Percentiles rank a stretch among this genome's conserved stretches.
Evolutionary conservation across 2,113 vertebrate species (phyloP).

Genomic region (Microcebus lehilahytsara): DNA sequence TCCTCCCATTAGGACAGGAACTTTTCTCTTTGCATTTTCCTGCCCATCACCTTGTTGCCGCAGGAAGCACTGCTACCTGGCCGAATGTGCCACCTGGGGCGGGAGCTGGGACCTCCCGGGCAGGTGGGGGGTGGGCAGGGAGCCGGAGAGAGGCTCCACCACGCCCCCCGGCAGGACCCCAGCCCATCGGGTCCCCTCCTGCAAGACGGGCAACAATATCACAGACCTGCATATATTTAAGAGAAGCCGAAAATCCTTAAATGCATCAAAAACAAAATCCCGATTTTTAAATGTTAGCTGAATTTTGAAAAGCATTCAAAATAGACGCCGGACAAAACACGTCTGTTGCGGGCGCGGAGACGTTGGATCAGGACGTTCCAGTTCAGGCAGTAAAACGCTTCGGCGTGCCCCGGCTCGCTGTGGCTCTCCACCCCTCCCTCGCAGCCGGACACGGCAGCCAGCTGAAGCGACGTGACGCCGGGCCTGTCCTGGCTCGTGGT

Average conservation of each 20-base stretch:
- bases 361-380: accelerated
- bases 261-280: neutral
- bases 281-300: neutral
- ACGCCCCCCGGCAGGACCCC: accelerated
- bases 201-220: no score
- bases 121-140: neutral
- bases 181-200: neutral
- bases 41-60: accelerated
- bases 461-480: accelerated
- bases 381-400: no score
- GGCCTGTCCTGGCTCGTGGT: no score
- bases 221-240: neutral
- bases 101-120: neutral
- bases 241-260: neutral
- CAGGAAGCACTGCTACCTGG: neutral
- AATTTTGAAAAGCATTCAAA: neutral
- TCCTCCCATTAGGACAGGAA: neutral
- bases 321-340: neutral
- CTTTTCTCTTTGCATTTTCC: neutral
- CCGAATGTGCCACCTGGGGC: accelerated
- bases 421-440: neutral
- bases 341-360: neutral
- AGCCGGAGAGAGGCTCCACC: neutral
- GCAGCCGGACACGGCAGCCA: accelerated
- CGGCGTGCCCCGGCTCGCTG: accelerated